Conservation (phyloP, 1,140 invertebrate genomes). For the Drosophila chauvacae region DNA sequence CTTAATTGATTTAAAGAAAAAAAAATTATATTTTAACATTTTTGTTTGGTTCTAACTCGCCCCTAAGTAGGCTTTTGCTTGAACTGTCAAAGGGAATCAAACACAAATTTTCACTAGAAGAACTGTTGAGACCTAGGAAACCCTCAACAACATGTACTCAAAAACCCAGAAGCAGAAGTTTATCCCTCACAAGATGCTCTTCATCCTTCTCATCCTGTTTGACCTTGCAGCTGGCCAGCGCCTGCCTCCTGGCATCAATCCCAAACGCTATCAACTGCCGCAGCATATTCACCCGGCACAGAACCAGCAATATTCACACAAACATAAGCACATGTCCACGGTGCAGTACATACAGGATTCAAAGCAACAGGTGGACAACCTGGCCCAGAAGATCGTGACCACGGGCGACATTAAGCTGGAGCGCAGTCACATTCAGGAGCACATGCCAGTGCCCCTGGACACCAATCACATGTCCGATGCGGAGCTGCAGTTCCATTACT, state of each 20-base stretch:
- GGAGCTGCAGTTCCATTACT: slow-evolving; percentile 97
- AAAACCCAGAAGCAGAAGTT: slow-evolving; percentile 36
- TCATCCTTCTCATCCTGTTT: neutral
- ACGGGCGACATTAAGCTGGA: slow-evolving; percentile 91
- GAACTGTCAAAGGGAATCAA: neutral
- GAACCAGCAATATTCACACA: slow-evolving; percentile 8
- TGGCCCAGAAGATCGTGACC: slow-evolving; percentile 86
- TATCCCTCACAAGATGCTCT: neutral
- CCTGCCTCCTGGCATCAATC: slow-evolving; percentile 87
- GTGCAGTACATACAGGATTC: no score
- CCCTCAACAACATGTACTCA: slow-evolving; percentile 13
- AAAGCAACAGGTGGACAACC: slow-evolving; percentile 9
- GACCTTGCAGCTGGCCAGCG: slow-evolving; percentile 79
- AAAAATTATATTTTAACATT: no score
- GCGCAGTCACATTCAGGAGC: slow-evolving; percentile 94
- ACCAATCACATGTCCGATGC: slow-evolving; percentile 96
- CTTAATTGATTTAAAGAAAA: neutral
- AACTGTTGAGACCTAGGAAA: neutral
- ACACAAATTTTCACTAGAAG: neutral
- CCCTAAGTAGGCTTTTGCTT: neutral
- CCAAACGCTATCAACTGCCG: slow-evolving; percentile 86
- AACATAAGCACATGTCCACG: no score
- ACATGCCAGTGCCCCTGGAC: slow-evolving; percentile 95
- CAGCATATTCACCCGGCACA: slow-evolving; percentile 70
- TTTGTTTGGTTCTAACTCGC: accelerated